Evolutionary conservation across 2,797 vertebrate genomes (phyloP).

Genomic region (Antrozous pallidus): DNA sequence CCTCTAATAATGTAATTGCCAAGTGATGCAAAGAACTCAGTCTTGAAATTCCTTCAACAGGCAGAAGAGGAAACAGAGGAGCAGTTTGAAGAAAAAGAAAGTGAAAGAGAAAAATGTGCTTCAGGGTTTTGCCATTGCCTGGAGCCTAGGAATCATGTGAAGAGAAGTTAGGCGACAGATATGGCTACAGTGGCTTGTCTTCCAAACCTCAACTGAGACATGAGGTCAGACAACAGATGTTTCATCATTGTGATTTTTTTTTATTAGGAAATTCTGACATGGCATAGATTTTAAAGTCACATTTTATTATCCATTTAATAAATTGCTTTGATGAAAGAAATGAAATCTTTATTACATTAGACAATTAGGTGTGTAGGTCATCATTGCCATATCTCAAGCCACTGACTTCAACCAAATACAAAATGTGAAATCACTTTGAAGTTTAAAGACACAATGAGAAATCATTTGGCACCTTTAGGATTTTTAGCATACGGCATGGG

Average conservation of each 20-base stretch:
- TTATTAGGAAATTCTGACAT: slow-evolving; percentile 2
- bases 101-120: neutral
- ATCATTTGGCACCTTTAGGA: neutral
- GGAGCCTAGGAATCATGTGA: neutral
- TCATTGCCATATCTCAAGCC: neutral
- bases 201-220: neutral
- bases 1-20: neutral
- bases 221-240: neutral
- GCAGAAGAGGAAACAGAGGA: neutral
- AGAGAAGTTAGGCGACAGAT: neutral
- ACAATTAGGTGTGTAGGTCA: neutral
- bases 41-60: neutral
- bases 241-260: neutral
- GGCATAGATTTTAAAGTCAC: neutral
- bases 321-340: neutral
- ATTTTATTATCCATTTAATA: neutral
- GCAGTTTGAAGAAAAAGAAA: neutral
- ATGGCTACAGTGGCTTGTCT: neutral
- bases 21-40: neutral
- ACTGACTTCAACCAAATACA: neutral
- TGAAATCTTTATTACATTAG: neutral
- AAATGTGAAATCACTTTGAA: slow-evolving; percentile 16
- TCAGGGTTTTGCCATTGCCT: neutral
- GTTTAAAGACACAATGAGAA: neutral
- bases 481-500: neutral